Evolutionary conservation across 2,797 vertebrate genomes (phyloP), one percentile per base, ranked within the genome.

Genomic region (Poeciliopsis gracilis): DNA sequence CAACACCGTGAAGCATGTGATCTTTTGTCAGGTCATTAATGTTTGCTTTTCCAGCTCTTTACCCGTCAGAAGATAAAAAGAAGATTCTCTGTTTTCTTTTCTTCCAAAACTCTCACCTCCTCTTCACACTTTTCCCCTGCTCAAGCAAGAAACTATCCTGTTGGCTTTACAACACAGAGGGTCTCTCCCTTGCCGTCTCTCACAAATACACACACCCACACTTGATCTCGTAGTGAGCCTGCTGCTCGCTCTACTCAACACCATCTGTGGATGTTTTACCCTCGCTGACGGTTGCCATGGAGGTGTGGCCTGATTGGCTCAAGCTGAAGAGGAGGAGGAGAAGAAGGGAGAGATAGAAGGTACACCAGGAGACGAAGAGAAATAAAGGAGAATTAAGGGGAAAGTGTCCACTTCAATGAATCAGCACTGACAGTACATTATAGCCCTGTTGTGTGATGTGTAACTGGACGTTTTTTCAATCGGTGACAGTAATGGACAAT

Each of bases 251-350:
- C 90, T 84, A 93, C 94, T 94, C 93, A 87, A 94, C 94, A 93
- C 95, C 95, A 95, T 96, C 96, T 94, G 95, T 92, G 94, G 95
- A 95, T 88, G 89, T 89, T 93, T 96, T 96, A 96, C 94, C 94
- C 96, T 96, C 93, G 67, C 94, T 91, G 94, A 94, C 94, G 94
- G 94, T 93, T 95, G 94, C 89, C 93, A 92, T 91, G 95, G 95
- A 97, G 96, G 96, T 89, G 96, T 96, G 94, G 96, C 95, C 91
- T 94, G 94, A 82, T 86, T 87, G 90, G 91, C 92, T 86, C 86
- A 55, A 80, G 87, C 91, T 82, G 78, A 90, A 84, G 78, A 90
- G 89, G 89, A 91, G 78, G 89, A 91, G 78, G 80, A 79, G 79
- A 57, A 85, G 77, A 63, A 86, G 77, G 83, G 86, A 82, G 75